Base-by-base conservation (phyloP, 35 echinoderm and acorn worm genomes). In the Strongylocentrotus purpuratus region DNA sequence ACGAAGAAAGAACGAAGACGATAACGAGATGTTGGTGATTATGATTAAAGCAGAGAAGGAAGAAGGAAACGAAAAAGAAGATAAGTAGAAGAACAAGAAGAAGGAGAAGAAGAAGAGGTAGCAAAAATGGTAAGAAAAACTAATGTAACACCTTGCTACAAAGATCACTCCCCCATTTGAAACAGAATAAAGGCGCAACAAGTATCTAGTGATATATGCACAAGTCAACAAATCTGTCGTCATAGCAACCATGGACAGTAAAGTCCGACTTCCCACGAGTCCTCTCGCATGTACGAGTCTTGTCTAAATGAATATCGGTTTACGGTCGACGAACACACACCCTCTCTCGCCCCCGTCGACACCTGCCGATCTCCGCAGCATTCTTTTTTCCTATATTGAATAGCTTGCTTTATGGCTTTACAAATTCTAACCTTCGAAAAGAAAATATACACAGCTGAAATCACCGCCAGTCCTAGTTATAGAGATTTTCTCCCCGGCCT, bases 151-250 rank as follows among this genome's bases (percentile, higher is more conserved):
- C 7, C 50, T 55, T 55, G 6, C 61, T 71, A 8, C 18, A 78
- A 78, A 78, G 28, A 78, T 28, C 65, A 78, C 28, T 78, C 65
- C 5, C 25, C 8, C 22, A n/a, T 18, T 78, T n/a, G 11, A 78
- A 5, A 22, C 20, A 22, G 25, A n/a, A 78, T 28, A 28, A n/a
- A 78, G 22, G 65, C 7, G 22, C 65, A 78, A 78, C 65, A 78
- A 78, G 65, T 78, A 7, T 78, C 22, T 22, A 78, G 22, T 28
- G 18, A 78, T 78, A 78, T 78, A 55, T 78, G 65, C 20, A 22
- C 20, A 78, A 78, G 65, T 78, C 65, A 78, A 78, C 65, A 78
- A 78, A 78, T 78, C 65, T 78, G 65, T 78, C 65, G 65, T 78
- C 22, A 78, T 78, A 18, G 22, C 22, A 78, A 78, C 65, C 22